Conservation (phyloP, 2,797 vertebrate species). For the Pyrocephalus nanus region DNA sequence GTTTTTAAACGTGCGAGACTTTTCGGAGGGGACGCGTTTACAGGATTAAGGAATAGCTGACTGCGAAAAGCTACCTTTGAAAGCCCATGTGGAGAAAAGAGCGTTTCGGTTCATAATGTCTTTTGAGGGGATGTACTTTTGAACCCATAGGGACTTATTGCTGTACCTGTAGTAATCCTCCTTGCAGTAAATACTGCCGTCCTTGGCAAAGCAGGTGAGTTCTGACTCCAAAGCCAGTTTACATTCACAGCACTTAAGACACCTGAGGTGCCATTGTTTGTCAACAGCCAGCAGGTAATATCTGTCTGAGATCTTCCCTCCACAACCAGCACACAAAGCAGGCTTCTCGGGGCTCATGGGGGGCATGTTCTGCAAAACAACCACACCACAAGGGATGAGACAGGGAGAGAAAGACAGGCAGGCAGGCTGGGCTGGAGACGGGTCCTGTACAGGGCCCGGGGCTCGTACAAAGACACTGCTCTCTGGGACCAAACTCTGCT, state of each 20-base stretch:
- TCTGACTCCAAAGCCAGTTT: constrained; percentile 98
- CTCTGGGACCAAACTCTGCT: not conserved
- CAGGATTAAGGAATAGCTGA: not conserved
- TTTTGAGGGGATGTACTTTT: not conserved
- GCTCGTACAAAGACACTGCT: not conserved
- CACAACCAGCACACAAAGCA: constrained; percentile 95
- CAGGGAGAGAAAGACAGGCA: not conserved
- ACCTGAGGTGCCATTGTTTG: constrained; percentile 98
- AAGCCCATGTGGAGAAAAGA: constrained; percentile 4
- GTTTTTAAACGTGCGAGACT: not conserved
- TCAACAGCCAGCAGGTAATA: constrained; percentile 99
- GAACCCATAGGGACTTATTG: constrained; percentile 4
- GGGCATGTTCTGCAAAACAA: constrained; percentile 88
- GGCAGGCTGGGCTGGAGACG: not conserved
- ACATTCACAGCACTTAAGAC: constrained; percentile 99
- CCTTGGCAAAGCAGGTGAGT: constrained; percentile 98
- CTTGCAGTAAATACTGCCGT: constrained; percentile 99
- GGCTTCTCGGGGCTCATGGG: constrained; percentile 97
- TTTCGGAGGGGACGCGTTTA: not conserved
- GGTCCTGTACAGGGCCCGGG: not conserved
- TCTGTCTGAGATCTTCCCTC: constrained; percentile 97
- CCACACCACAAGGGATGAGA: constrained; percentile 52
- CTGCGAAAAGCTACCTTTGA: constrained; percentile 2
- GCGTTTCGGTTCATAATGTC: not conserved
- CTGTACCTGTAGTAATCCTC: constrained; percentile 99